These are phyloP conservation scores for Pogonomyrmex barbatus DNA, from an alignment of 1,140 invertebrate genomes.

Conservation along the genomic window DNA sequence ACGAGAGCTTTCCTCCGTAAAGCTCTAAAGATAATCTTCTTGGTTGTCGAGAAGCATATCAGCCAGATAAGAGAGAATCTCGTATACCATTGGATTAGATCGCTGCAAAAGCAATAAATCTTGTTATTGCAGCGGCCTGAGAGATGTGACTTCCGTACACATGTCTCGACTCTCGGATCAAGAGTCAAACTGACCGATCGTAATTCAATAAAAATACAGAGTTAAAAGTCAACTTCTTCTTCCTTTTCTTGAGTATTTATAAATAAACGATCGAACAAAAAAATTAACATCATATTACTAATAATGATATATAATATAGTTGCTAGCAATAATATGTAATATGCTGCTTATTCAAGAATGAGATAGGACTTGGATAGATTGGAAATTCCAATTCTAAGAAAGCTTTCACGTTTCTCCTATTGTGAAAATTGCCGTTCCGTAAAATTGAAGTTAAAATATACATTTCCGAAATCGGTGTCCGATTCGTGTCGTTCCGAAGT, in stretches of 20 bases:
- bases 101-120: slow-evolving; percentile 68
- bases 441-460: slow-evolving; percentile 17
- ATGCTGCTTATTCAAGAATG: neutral
- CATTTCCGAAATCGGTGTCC: neutral
- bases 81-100: slow-evolving; percentile 65
- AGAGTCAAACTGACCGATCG: neutral
- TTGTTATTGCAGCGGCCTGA: slow-evolving; percentile 67
- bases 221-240: neutral
- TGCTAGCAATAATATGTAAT: no score
- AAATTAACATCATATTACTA: no score
- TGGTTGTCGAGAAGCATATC: slow-evolving; percentile 60
- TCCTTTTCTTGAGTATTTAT: neutral
- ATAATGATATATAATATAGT: no score
- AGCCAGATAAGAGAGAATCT: slow-evolving; percentile 72
- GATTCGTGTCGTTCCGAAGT: slow-evolving; percentile 16
- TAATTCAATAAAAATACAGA: slow-evolving; percentile 9
- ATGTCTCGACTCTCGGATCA: neutral
- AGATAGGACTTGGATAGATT: neutral
- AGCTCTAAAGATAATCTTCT: slow-evolving; percentile 71
- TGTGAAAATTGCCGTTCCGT: neutral
- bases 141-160: slow-evolving; percentile 66
- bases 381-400: neutral
- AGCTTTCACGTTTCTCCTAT: neutral
- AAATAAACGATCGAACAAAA: slow-evolving; percentile 5
- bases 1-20: slow-evolving; percentile 49